Base-by-base conservation (phyloP, 2,888 invertebrate species). In the Polyommatus iphigenia region DNA sequence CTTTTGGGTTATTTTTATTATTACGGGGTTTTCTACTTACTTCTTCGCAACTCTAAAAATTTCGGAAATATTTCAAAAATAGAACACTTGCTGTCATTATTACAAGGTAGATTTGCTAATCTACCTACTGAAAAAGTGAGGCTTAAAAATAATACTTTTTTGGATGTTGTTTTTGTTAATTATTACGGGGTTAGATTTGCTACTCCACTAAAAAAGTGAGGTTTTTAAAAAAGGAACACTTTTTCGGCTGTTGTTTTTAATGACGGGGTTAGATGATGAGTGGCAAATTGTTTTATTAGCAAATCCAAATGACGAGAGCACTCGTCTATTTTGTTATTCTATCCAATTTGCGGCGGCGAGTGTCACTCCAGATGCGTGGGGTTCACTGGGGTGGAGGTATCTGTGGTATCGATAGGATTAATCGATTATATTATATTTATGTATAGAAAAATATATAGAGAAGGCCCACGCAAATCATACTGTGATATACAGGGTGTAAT, bases 361-460 rank as follows among this genome's bases (percentile, higher is more conserved):
- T 75, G 73, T 50, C 75, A 75, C 75, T 75, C 46, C 13, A 54
- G 18, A 15, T 15, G 50, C 46, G 75, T 29, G 29, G 75, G 50
- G 73, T 24, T 50, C 29, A 46, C 13, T 50, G 50, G 46, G 75
- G 54, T 24, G 8, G 46, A 15, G 5, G 24, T 73, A 84, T 82
- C 81, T 82, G 82, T 80, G 78, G 80, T 78, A 54, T 77, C 59
- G 32, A 76, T 77, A 6, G 50, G 75, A 72, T 72, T 72, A 41
- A 36, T 72, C 72, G 72, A 41, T 29, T 71, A 18, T 18, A 18
- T 32, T 10, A 29, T 29, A 29, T 71, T 29, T 29, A 29, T 29
- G 18, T 59, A 59, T 59, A 20, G n/a, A 57, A 57, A 57, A 6
- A 36, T 36, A 5, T 0, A 36, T 0, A 8, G 36, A 41, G 7